Percentiles rank a stretch among this genome's conserved stretches.
Evolutionary conservation across 1,140 invertebrate genomes (phyloP).

Genomic region (Venustaconcha ellipsiformis): DNA sequence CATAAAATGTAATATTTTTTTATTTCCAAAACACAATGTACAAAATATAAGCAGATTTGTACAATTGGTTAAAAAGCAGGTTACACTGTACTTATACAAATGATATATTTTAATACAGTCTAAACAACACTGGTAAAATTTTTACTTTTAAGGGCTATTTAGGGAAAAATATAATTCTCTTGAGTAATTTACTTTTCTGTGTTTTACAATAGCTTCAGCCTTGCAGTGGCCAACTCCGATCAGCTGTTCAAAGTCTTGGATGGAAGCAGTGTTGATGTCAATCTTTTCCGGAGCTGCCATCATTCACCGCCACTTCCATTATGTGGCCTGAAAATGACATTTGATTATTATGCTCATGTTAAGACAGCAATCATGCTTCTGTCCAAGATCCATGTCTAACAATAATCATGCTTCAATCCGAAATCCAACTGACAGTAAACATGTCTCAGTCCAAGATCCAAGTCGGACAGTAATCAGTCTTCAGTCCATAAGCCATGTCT

Average conservation of each 20-base stretch:
- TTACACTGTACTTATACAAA: too few species aligned
- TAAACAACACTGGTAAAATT: background rate
- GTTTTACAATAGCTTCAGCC: slow-evolving; percentile 69
- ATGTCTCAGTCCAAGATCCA: too few species aligned
- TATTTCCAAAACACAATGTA: background rate
- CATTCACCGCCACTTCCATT: slow-evolving; percentile 23
- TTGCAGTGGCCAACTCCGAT: slow-evolving; percentile 66
- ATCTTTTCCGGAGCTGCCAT: slow-evolving; percentile 46
- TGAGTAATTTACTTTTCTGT: slow-evolving; percentile 65
- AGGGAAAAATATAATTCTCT: background rate
- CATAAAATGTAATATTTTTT: background rate
- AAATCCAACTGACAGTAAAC: too few species aligned
- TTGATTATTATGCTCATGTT: background rate
- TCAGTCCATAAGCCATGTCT: too few species aligned
- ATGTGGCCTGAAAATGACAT: background rate
- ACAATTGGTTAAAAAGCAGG: too few species aligned
- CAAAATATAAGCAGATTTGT: background rate
- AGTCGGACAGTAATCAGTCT: too few species aligned
- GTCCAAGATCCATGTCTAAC: too few species aligned
- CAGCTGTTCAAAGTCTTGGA: slow-evolving; percentile 65
- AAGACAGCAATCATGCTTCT: too few species aligned
- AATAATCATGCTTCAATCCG: too few species aligned
- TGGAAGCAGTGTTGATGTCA: slow-evolving; percentile 65
- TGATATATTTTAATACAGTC: too few species aligned
- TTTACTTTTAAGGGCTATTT: background rate